These are phyloP conservation scores for Caenorhabditis becei DNA, from an alignment of 2,888 invertebrate genomes.

Conservation along the genomic window DNA sequence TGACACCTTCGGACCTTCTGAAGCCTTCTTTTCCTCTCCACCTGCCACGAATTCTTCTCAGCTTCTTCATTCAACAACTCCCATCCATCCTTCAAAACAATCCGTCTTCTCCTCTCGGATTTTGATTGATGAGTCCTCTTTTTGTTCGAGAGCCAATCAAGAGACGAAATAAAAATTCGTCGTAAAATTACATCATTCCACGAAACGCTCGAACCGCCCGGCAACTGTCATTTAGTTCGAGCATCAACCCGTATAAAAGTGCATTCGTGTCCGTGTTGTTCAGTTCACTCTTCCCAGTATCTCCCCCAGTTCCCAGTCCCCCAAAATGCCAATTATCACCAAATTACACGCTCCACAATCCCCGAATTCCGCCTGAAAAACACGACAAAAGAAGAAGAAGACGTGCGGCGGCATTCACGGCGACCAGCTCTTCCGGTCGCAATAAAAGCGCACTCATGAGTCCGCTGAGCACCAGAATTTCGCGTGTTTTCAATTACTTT, in stretches of 20 bases:
- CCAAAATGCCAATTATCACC: conserved; percentile 35
- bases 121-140: conserved; percentile 52
- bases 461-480: conserved; percentile 21
- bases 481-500: conserved; percentile 52
- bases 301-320: neutral
- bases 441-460: conserved; percentile 58
- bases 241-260: conserved; percentile 46
- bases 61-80: neutral
- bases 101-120: conserved; percentile 23
- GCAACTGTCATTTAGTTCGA: conserved; percentile 49
- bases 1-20: neutral
- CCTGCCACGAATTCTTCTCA: neutral
- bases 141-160: neutral
- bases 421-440: conserved; percentile 45
- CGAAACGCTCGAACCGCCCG: conserved; percentile 38
- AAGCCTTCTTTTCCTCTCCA: neutral
- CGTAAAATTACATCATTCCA: conserved; percentile 49
- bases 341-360: conserved; percentile 21
- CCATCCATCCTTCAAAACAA: conserved; percentile 9
- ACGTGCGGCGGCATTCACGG: conserved; percentile 1
- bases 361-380: neutral
- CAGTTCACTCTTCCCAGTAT: neutral
- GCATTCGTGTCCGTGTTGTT: conserved; percentile 3
- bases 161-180: conserved; percentile 18
- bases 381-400: conserved; percentile 29